Evolutionary conservation across 2,888 invertebrate genomes (phyloP).

Genomic region (Eupithecia exiguata): DNA sequence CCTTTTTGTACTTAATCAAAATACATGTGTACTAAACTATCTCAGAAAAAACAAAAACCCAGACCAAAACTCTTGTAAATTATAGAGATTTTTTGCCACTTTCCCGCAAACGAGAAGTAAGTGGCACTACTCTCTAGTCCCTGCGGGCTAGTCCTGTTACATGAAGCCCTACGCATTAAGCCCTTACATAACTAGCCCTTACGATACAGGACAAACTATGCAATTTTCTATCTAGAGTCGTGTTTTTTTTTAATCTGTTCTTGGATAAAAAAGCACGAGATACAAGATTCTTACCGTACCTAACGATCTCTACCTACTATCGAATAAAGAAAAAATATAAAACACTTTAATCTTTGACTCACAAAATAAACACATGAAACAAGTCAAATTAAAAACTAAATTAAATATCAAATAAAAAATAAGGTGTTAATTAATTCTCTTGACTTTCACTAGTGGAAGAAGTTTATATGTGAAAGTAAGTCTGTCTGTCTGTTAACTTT

Average conservation of each 20-base stretch:
- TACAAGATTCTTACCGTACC: too few relatives aligned
- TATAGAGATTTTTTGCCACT: background rate
- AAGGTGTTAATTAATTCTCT: background rate
- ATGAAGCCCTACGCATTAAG: slow-evolving; percentile 3
- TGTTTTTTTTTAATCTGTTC: too few relatives aligned
- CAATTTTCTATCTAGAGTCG: background rate
- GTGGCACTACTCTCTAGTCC: background rate
- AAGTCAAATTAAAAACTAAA: background rate
- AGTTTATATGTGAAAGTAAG: background rate
- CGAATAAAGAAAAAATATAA: too few relatives aligned
- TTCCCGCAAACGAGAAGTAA: background rate
- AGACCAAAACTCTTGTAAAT: background rate
- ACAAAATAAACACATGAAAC: background rate
- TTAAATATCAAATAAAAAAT: background rate
- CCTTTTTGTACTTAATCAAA: background rate
- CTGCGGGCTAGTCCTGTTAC: background rate
- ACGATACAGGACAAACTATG: background rate
- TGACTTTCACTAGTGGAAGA: background rate
- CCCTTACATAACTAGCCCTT: background rate
- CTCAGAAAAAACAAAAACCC: background rate
- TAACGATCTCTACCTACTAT: too few relatives aligned
- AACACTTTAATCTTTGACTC: background rate
- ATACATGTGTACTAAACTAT: background rate
- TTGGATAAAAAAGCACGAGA: too few relatives aligned
- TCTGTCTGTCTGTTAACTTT: background rate